A percentile compares a stretch with the other conserved stretches of the same genome.
Conservation (phyloP, 2,888 invertebrate species). For the Adela reaumurella region DNA sequence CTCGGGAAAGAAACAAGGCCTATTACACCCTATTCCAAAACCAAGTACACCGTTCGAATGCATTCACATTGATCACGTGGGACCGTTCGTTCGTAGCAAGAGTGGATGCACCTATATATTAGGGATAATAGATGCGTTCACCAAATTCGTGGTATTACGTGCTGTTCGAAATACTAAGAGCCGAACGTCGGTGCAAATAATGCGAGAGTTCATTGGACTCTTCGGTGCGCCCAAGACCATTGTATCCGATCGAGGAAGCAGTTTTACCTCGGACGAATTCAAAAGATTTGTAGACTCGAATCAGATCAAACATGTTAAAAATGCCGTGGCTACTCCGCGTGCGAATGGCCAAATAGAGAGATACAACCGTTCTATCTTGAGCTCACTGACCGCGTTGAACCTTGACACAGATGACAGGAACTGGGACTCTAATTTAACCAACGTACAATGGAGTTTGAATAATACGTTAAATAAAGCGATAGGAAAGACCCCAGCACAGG, state of each 20-base stretch:
- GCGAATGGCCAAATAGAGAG: slow-evolving; percentile 20
- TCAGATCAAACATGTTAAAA: slow-evolving; percentile 13
- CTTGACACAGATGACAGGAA: neutral
- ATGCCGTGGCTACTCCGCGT: slow-evolving; percentile 7
- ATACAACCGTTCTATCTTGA: slow-evolving; percentile 18
- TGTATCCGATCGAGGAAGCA: slow-evolving; percentile 10
- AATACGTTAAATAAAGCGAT: slow-evolving; percentile 2
- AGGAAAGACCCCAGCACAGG: neutral
- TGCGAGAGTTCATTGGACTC: slow-evolving; percentile 6
- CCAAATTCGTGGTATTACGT: slow-evolving; percentile 6
- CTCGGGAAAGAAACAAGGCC: slow-evolving; percentile 5
- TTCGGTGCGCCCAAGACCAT: slow-evolving; percentile 9
- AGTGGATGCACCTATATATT: slow-evolving; percentile 7
- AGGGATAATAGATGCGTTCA: slow-evolving; percentile 8
- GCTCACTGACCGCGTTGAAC: slow-evolving; percentile 13
- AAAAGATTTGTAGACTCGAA: neutral
- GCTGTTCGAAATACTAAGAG: slow-evolving; percentile 9
- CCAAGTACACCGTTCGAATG: slow-evolving; percentile 11
- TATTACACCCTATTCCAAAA: slow-evolving; percentile 12
- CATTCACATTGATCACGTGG: slow-evolving; percentile 12
- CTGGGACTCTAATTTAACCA: neutral
- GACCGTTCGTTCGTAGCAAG: slow-evolving; percentile 10
- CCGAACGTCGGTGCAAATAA: slow-evolving; percentile 1
- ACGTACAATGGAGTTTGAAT: slow-evolving; percentile 1
- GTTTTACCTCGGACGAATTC: slow-evolving; percentile 9